phyloP scores from a whole-genome alignment of 2,888 invertebrate species.

The Melanargia galathea region DNA sequence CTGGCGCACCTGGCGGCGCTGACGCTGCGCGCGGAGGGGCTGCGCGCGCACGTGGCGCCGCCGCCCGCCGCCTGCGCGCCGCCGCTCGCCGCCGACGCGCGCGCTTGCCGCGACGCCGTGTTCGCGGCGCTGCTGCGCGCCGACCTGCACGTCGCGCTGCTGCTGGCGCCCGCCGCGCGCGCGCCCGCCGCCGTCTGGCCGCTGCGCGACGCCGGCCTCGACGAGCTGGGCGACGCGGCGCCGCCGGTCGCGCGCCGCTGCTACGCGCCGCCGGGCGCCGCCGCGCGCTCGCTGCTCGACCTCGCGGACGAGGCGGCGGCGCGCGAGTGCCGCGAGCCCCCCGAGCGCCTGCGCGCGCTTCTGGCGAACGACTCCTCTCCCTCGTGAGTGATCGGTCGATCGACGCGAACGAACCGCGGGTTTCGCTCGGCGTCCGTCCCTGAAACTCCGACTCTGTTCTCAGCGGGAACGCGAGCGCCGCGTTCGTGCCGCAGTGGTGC shows the following conservation, averaged over 20 bases:
- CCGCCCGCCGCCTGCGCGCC: constrained; percentile 43
- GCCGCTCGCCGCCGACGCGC: constrained; percentile 40
- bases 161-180: constrained; percentile 51
- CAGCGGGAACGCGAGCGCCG: background rate
- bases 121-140: constrained; percentile 45
- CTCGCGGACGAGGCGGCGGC: constrained; percentile 46
- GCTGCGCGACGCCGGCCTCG: constrained; percentile 60
- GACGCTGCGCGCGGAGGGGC: constrained; percentile 47
- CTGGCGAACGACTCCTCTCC: background rate
- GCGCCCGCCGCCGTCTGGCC: constrained; percentile 44
- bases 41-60: constrained; percentile 43
- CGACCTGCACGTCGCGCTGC: constrained; percentile 48
- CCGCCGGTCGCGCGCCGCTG: constrained; percentile 57
- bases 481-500: constrained; percentile 83
- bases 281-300: constrained; percentile 60
- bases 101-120: constrained; percentile 45
- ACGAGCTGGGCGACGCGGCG: constrained; percentile 58
- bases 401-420: too few species aligned
- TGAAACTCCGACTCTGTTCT: background rate
- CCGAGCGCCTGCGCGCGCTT: background rate
- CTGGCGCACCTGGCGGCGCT: constrained; percentile 43
- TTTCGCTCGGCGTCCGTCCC: background rate
- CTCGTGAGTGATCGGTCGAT: background rate
- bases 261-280: constrained; percentile 52
- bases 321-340: background rate